Evolutionary conservation across 2,888 invertebrate genomes (phyloP), one percentile per base, ranked within the genome.

Genomic region (Drosophila helvetica): DNA sequence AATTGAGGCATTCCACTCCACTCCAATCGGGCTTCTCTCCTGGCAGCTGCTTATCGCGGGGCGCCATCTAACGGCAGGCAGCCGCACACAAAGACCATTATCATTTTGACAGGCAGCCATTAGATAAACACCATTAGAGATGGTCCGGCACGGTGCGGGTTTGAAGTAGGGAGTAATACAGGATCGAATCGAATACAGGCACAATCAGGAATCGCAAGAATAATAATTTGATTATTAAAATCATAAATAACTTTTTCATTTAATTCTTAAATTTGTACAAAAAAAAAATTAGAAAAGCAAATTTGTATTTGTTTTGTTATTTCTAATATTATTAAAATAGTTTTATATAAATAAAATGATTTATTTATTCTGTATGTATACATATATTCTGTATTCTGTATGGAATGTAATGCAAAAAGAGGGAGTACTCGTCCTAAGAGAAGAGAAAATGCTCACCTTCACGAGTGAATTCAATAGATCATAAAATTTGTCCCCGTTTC

Each of bases 1-100:
- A 88, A 86, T 83, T 86, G 78, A 77, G 58, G 63, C 73, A 51
- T 57, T 63, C 50, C 27, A 27, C 22, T 22, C 50, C 1, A 25
- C 43, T 30, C 38, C 38, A 57, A 52, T 46, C 18, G 53, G 43
- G 25, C 57, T 27, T n/a, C 47, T 8, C 33, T 57, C 15, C 48
- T 47, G 38, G 33, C 33, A 33, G 57, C 47, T 33, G 68, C 63
- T 71, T 72, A 71, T 71, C 73, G 53, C 22, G 4, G 19, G 15
- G 22, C 65, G 42, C 66, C 65, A 72, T 62, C 72, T 52, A 53
- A 52, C 55, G 60, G 61, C 42, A 43, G 60, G 61, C 42, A 50
- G 62, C 48, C 48, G 55, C 66, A 38, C 22, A 65, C 64, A 65
- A 74, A 42, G 62, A 42, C 61, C 59, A 75, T 74, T 75, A 75